Conservation (phyloP, 2,888 invertebrate species). For the Drosophila borealis region DNA sequence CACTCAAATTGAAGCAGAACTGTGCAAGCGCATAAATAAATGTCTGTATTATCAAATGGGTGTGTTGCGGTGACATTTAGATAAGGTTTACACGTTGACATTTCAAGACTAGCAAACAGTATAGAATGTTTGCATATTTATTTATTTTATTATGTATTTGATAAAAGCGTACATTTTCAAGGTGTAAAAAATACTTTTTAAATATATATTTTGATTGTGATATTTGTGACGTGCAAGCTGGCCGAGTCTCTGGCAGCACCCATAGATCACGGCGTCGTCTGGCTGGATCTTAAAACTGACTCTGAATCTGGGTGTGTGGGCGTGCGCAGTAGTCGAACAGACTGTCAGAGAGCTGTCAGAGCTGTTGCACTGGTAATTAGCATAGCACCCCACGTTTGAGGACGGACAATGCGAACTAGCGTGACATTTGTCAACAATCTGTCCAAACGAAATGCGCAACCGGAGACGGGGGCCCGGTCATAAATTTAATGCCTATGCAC, state of each 20-base stretch:
- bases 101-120: background rate
- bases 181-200: conserved; percentile 1
- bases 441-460: conserved; percentile 56
- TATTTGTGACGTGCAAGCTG: conserved; percentile 10
- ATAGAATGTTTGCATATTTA: background rate
- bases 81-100: background rate
- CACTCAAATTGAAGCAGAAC: too few species aligned
- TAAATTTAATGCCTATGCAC: conserved; percentile 64
- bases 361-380: conserved; percentile 68
- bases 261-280: conserved; percentile 57
- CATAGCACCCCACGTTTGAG: conserved; percentile 52
- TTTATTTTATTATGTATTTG: background rate
- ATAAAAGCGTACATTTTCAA: background rate
- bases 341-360: conserved; percentile 66
- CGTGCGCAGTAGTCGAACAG: conserved; percentile 57
- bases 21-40: conserved; percentile 21
- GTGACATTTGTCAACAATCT: conserved; percentile 73
- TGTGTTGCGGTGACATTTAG: conserved; percentile 1
- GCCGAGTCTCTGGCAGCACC: conserved; percentile 3
- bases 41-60: conserved; percentile 19
- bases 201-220: background rate
- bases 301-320: conserved; percentile 22
- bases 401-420: conserved; percentile 48
- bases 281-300: background rate
- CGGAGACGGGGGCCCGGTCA: conserved; percentile 43